phyloP scores from a whole-genome alignment of 2,797 vertebrate species.

The Numenius phaeopus region DNA sequence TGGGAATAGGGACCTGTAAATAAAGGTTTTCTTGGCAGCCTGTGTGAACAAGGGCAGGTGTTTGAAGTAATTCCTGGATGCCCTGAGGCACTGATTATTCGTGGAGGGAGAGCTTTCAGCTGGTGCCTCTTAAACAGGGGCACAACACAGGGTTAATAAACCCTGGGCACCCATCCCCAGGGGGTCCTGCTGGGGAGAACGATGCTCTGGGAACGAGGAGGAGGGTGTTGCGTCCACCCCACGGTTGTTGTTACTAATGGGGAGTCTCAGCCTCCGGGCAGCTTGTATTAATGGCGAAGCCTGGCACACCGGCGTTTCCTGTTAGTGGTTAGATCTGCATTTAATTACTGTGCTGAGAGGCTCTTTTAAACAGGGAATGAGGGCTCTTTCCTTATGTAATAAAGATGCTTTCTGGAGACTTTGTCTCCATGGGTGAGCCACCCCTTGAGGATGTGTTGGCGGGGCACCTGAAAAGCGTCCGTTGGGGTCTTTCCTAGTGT shows the following conservation, averaged over 20 bases:
- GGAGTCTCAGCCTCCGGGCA: neutral
- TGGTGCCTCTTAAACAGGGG: neutral
- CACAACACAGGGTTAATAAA: neutral
- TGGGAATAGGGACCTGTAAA: neutral
- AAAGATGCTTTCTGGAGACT: neutral
- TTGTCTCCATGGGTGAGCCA: neutral
- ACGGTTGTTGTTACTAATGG: rapidly evolving
- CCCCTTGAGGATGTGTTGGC: rapidly evolving
- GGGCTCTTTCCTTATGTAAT: neutral
- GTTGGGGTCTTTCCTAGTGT: neutral
- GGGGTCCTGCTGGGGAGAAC: neutral
- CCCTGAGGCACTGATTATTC: neutral
- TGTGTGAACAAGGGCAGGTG: neutral
- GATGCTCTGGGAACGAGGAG: too few species aligned
- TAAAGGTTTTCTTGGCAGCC: neutral
- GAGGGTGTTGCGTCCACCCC: neutral
- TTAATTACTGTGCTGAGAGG: neutral
- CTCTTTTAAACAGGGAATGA: neutral
- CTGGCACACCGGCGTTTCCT: rapidly evolving
- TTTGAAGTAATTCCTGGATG: neutral
- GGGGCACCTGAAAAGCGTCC: rapidly evolving
- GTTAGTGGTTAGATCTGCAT: neutral
- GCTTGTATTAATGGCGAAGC: neutral
- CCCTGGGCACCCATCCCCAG: rapidly evolving
- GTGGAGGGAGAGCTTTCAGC: neutral